These are phyloP conservation scores for Acanthurus tractus DNA, from an alignment of 2,797 vertebrate species.

Conservation along the genomic window DNA sequence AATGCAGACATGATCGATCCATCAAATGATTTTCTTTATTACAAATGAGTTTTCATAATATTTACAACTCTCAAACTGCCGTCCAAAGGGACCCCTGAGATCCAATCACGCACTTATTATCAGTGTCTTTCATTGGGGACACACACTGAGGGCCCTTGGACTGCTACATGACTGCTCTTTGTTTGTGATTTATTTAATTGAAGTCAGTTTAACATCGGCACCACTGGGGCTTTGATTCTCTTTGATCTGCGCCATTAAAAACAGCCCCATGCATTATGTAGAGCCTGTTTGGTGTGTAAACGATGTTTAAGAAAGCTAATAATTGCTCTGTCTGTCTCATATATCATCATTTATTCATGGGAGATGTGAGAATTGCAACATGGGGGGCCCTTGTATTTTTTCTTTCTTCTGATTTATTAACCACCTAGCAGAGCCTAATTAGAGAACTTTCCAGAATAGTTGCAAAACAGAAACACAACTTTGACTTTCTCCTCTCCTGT, in stretches of 20 bases:
- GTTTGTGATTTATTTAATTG: slow-evolving; percentile 76
- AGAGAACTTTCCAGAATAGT: slow-evolving; percentile 68
- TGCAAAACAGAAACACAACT: slow-evolving; percentile 38
- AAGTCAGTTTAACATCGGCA: slow-evolving; percentile 65
- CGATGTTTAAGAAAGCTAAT: slow-evolving; percentile 84
- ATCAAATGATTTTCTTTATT: slow-evolving; percentile 47
- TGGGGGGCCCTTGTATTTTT: slow-evolving; percentile 21
- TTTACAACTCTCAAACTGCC: slow-evolving; percentile 45
- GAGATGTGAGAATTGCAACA: slow-evolving; percentile 65
- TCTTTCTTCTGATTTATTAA: slow-evolving; percentile 72
- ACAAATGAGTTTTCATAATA: slow-evolving; percentile 49
- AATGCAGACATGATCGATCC: slow-evolving; percentile 47
- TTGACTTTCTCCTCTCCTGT: slow-evolving; percentile 13
- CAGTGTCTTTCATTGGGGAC: slow-evolving; percentile 41
- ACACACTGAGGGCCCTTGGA: slow-evolving; percentile 25
- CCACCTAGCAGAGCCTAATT: slow-evolving; percentile 73
- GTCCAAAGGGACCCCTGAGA: slow-evolving; percentile 17
- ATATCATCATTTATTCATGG: slow-evolving; percentile 84
- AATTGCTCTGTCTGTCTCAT: slow-evolving; percentile 80
- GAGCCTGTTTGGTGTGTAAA: slow-evolving; percentile 75
- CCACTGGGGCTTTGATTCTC: slow-evolving; percentile 60
- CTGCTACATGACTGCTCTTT: slow-evolving; percentile 50
- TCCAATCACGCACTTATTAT: slow-evolving; percentile 44
- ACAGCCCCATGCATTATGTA: slow-evolving; percentile 74
- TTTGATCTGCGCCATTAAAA: slow-evolving; percentile 78